These are phyloP conservation scores for Drepana arcuata DNA, from an alignment of 1,140 invertebrate species.

Conservation along the genomic window DNA sequence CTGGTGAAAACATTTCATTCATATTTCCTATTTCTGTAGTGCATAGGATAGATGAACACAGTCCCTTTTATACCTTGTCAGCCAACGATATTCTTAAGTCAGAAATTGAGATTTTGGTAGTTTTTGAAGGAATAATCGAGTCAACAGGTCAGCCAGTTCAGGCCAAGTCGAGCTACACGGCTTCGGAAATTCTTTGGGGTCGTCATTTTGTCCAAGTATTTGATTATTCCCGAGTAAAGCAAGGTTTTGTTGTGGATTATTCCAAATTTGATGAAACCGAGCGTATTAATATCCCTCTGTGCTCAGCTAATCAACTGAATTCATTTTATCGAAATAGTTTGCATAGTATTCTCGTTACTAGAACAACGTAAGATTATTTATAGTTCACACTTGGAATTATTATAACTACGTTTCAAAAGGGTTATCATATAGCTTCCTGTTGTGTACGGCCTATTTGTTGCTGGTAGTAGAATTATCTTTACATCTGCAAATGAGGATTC, in stretches of 20 bases:
- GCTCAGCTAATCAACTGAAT: slow-evolving; percentile 80
- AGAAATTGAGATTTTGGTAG: slow-evolving; percentile 81
- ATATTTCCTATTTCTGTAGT: slow-evolving; percentile 88
- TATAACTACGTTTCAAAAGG: no score
- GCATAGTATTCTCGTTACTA: no score
- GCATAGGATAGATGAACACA: slow-evolving; percentile 77
- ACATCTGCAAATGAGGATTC: slow-evolving; percentile 24
- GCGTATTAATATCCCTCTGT: slow-evolving; percentile 86
- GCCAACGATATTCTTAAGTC: slow-evolving; percentile 83
- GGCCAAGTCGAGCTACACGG: slow-evolving; percentile 76
- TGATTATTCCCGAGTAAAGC: slow-evolving; percentile 83
- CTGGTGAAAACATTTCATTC: slow-evolving; percentile 82
- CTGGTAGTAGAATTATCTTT: slow-evolving; percentile 10
- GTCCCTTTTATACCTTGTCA: slow-evolving; percentile 85
- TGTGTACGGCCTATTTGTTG: no score
- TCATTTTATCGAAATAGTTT: no score
- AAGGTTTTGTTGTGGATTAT: slow-evolving; percentile 89
- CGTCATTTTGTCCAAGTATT: slow-evolving; percentile 78
- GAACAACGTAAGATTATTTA: no score
- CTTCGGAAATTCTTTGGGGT: slow-evolving; percentile 80
- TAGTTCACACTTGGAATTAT: no score
- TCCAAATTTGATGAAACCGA: slow-evolving; percentile 84
- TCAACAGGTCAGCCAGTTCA: slow-evolving; percentile 76
- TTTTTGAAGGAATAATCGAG: slow-evolving; percentile 80
- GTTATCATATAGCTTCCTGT: no score